Percentiles rank a stretch among this genome's conserved stretches.
Evolutionary conservation across 2,113 vertebrate species (phyloP).

Genomic region (Laticauda colubrina): DNA sequence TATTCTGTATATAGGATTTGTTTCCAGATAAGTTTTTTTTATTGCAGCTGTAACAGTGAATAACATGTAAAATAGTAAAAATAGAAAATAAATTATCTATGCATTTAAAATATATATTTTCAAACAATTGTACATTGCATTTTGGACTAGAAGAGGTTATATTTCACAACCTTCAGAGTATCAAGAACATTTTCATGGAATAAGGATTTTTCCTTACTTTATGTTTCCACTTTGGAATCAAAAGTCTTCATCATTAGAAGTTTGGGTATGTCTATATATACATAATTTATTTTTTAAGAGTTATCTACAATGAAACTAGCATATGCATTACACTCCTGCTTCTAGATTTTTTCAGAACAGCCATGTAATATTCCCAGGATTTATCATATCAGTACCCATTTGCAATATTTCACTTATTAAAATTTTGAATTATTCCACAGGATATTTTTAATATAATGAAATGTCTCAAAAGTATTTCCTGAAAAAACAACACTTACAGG

Average conservation of each 20-base stretch:
- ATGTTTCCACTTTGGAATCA: not conserved
- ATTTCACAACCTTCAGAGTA: not conserved
- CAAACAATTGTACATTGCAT: not conserved
- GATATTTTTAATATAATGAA: constrained; percentile 5
- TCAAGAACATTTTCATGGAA: not conserved
- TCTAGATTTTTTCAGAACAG: not conserved
- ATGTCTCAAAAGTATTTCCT: not conserved
- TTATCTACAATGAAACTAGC: not conserved
- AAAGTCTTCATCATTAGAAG: not conserved
- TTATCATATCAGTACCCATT: not conserved
- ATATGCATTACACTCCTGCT: not conserved
- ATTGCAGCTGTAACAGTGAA: not conserved
- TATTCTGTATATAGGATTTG: not conserved
- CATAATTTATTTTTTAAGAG: not conserved
- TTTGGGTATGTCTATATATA: not conserved
- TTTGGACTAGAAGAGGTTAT: not conserved
- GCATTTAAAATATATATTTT: not conserved
- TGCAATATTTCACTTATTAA: not conserved
- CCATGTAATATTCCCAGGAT: not conserved
- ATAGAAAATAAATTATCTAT: not conserved
- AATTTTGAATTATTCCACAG: constrained; percentile 8
- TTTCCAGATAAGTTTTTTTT: not conserved
- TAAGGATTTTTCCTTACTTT: not conserved
- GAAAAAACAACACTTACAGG: not conserved
- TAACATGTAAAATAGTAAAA: not conserved